Conservation (phyloP, 1,140 invertebrate species). For the Drosophila navojoa region DNA sequence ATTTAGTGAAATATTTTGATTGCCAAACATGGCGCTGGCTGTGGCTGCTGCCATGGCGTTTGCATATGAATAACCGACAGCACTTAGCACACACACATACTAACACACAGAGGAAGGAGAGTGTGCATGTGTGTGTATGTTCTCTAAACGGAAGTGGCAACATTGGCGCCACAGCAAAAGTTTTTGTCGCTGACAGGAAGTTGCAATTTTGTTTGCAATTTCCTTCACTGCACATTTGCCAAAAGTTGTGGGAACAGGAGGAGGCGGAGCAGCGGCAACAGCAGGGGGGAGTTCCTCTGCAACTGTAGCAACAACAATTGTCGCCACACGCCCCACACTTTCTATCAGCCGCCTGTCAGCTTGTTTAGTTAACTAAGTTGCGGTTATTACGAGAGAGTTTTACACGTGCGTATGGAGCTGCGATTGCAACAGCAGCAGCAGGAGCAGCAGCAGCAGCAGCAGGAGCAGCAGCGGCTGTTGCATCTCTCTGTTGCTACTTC, state of each 20-base stretch:
- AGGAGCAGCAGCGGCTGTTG: background rate
- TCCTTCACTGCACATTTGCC: constrained; percentile 76
- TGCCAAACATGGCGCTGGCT: constrained; percentile 68
- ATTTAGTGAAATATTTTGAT: constrained; percentile 82
- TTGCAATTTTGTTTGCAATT: constrained; percentile 83
- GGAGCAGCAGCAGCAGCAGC: background rate
- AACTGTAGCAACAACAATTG: constrained; percentile 35
- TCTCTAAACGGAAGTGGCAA: constrained; percentile 78
- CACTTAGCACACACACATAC: constrained; percentile 55
- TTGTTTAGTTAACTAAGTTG: constrained; percentile 82
- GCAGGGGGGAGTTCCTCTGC: background rate
- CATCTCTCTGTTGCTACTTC: background rate
- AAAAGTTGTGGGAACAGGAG: background rate
- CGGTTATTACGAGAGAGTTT: constrained; percentile 69
- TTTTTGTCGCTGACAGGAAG: constrained; percentile 82
- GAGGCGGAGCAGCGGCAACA: background rate
- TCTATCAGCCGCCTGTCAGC: constrained; percentile 55
- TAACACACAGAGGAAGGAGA: constrained; percentile 7
- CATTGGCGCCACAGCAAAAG: constrained; percentile 80
- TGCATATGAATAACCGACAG: constrained; percentile 80
- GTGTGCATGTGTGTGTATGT: constrained; percentile 15
- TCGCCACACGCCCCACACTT: background rate
- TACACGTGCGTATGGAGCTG: constrained; percentile 42
- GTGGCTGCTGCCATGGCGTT: constrained; percentile 53
- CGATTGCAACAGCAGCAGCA: background rate